A percentile compares a stretch with the other conserved stretches of the same genome.
phyloP scores from a whole-genome alignment of 35 echinoderm and acorn worm species.

The Holothuria glaberrima region DNA sequence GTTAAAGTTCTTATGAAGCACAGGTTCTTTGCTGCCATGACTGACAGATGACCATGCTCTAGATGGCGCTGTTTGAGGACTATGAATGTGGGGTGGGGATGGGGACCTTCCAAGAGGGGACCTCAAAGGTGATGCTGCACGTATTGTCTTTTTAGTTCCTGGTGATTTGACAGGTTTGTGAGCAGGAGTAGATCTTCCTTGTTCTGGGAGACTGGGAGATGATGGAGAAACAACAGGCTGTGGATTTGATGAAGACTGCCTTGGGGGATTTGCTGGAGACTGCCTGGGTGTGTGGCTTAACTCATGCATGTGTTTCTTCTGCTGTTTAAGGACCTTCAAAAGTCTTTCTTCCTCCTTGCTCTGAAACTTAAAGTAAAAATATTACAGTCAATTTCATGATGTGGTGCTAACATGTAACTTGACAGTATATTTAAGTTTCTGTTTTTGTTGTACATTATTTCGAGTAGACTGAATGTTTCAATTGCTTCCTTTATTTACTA shows the following conservation, averaged over 20 bases:
- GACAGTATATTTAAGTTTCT: too few species aligned
- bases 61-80: slow-evolving; percentile 40
- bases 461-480: too few species aligned
- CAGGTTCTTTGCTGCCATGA: background rate
- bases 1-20: slow-evolving; percentile 44
- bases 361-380: slow-evolving; percentile 57
- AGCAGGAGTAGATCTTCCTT: background rate
- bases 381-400: too few species aligned
- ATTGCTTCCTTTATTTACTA: too few species aligned
- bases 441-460: too few species aligned
- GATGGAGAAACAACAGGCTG: background rate
- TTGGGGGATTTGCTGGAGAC: slow-evolving; percentile 5
- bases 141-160: background rate
- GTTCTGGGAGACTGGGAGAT: background rate
- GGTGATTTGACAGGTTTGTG: slow-evolving; percentile 43
- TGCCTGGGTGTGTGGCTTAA: slow-evolving; percentile 28
- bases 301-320: slow-evolving; percentile 70
- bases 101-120: background rate
- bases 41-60: slow-evolving; percentile 32
- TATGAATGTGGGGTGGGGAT: slow-evolving; percentile 30
- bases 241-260: background rate
- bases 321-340: slow-evolving; percentile 76
- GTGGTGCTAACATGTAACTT: too few species aligned
- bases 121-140: background rate
- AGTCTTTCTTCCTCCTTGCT: slow-evolving; percentile 87